Base-by-base conservation (phyloP, 2,113 vertebrate genomes). In the Uria lomvia region DNA sequence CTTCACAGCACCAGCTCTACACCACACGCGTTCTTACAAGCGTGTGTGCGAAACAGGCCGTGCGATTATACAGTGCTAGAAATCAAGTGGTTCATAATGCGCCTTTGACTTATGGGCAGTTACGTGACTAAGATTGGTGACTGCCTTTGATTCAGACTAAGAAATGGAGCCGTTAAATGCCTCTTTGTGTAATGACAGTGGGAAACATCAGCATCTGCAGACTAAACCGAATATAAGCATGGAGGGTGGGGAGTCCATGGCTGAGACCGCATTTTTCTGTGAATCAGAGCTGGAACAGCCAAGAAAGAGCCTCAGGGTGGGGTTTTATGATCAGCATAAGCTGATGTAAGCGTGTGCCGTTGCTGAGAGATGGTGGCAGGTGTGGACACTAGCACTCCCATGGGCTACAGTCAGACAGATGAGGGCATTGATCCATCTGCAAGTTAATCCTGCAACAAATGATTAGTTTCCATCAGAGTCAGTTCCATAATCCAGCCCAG, bases 291-390 rank as follows among this genome's bases (percentile, higher is more conserved):
- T 62, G 3, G 65, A 77, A 40, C 8, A 27, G 84, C 59, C 60
- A n/a, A 59, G 59, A 47, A 49, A 8, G 17, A 20, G 58, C 43
- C 56, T 75, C 47, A 2, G 85, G 49, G 38, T 16, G 52, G 30
- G 29, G 65, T n/a, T 90, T 53, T 27, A 2, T 8, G 24, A 9
- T 29, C 15, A 2, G 49, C 72, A 1, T 5, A 2, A 23, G 8
- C 17, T 2, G 0, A 2, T 49, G 15, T 8, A 7, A 15, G 42
- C 4, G 6, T 6, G 40, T 34, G 71, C 40, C 0, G 2, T 9
- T 27, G 45, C 72, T 21, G 30, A 55, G 50, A 22, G 47, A 18
- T 38, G 90, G n/a, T 9, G 40, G 73, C 84, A 26, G 27, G 8
- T 36, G 62, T 2, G 87, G 68, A 18, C 38, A 11, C 11, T 2